phyloP scores from a whole-genome alignment of 2,113 vertebrate genomes.

The Entomyzon cyanotis region DNA sequence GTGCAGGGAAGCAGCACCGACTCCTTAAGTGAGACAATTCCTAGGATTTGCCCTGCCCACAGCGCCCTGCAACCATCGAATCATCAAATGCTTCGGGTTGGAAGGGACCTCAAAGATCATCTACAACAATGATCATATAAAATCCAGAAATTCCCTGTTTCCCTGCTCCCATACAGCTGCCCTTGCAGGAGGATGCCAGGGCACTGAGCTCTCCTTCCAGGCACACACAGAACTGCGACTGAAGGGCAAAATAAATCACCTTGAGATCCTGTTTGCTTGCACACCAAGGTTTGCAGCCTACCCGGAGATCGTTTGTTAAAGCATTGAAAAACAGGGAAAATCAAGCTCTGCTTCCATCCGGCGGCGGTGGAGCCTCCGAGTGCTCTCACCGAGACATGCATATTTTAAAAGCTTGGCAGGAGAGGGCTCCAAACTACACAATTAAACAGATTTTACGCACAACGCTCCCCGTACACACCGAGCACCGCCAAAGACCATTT shows the following conservation, averaged over 20 bases:
- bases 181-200: rapidly evolving
- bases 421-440: conserved; percentile 70
- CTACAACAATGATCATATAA: rapidly evolving
- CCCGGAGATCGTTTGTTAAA: background rate
- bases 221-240: rapidly evolving
- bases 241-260: background rate
- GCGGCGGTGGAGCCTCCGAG: background rate
- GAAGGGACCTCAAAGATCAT: background rate
- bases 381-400: background rate
- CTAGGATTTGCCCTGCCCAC: background rate
- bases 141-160: background rate
- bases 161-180: rapidly evolving
- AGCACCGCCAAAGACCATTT: background rate
- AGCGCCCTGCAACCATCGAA: background rate
- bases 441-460: background rate
- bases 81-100: background rate
- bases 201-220: background rate
- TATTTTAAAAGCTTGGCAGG: conserved; percentile 64
- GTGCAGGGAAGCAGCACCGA: background rate
- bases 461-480: rapidly evolving
- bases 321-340: rapidly evolving
- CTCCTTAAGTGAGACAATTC: rapidly evolving
- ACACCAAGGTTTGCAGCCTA: background rate
- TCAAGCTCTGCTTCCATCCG: background rate
- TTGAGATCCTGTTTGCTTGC: background rate